Evolutionary conservation across 35 echinoderm and acorn worm genomes (phyloP), one percentile per base, ranked within the genome.

Genomic region (Apostichopus japonicus): DNA sequence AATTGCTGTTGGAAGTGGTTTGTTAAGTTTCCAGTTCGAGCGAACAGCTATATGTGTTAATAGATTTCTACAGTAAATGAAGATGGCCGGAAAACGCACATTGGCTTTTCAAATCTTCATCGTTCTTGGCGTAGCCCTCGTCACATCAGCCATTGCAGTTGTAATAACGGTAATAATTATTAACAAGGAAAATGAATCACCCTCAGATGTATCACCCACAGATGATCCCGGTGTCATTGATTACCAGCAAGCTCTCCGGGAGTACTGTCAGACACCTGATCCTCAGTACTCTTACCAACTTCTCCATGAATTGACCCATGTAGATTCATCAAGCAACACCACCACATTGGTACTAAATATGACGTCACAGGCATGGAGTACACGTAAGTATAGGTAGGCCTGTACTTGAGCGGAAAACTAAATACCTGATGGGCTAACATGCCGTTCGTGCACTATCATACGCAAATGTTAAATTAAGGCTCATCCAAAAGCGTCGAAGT

Each of bases 281-380:
- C 11, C 81, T 1, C 17, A 22, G 5, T 84, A 84, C 11, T 56
- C 81, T 1, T 84, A 57, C 24, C 54, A 59, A 11, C 19, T 57
- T 24, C 81, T 84, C 10, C 55, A 53, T 17, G 81, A 59, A 55
- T 58, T 53, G 6, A 59, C 81, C 17, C 17, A 8, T 9, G 23
- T 55, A 6, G 81, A 58, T 57, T 57, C 23, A 57, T 22, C 21
- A 23, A 58, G 9, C 6, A 84, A 58, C 54, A 57, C 81, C 57
- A 84, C 81, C 17, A 84, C 81, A 51, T 1, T 84, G 7, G 54
- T 84, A 5, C 16, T 62, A 8, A 84, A 84, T 84, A 84, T 84
- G 53, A 84, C 81, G 54, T 84, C 81, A 84, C 81, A 84, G 8
- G 81, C 81, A 22, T 84, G 81, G 81, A 84, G 81, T 57, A 84